These are phyloP conservation scores for Drosophila santomea DNA, from an alignment of 1,140 invertebrate genomes.

Conservation along the genomic window DNA sequence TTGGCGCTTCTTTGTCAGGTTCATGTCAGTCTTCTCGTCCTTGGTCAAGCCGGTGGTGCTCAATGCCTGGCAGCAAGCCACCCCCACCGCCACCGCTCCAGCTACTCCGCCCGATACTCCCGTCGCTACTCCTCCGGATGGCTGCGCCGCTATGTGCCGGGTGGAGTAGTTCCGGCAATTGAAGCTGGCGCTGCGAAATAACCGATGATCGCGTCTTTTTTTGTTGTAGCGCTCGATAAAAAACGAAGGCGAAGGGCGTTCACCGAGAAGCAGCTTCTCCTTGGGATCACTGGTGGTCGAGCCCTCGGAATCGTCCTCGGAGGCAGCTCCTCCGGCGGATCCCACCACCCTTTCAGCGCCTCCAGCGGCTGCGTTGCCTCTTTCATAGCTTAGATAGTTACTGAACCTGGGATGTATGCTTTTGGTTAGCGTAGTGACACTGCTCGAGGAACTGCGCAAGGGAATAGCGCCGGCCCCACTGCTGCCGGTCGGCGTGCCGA, in stretches of 20 bases:
- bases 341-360: neutral
- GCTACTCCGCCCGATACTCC: conserved; percentile 16
- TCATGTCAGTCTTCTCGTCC: conserved; percentile 92
- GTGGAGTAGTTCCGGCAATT: conserved; percentile 82
- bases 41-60: conserved; percentile 88
- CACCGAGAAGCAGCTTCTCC: conserved; percentile 71
- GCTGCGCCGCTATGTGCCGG: conserved; percentile 52
- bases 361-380: conserved; percentile 10
- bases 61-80: conserved; percentile 56
- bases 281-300: conserved; percentile 84
- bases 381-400: conserved; percentile 54
- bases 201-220: conserved; percentile 80
- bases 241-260: conserved; percentile 73
- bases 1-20: conserved; percentile 90
- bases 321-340: conserved; percentile 37
- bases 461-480: conserved; percentile 29
- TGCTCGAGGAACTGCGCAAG: conserved; percentile 28
- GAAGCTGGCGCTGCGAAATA: conserved; percentile 83
- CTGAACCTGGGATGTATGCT: conserved; percentile 62
- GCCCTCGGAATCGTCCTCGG: conserved; percentile 83
- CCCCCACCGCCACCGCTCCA: conserved; percentile 35
- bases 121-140: conserved; percentile 8
- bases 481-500: conserved; percentile 50
- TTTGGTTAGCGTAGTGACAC: conserved; percentile 36
- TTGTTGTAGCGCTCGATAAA: conserved; percentile 84